Percentiles rank a stretch among this genome's conserved stretches.
phyloP scores from a whole-genome alignment of 2,888 invertebrate genomes.

The Tachina lurida region DNA sequence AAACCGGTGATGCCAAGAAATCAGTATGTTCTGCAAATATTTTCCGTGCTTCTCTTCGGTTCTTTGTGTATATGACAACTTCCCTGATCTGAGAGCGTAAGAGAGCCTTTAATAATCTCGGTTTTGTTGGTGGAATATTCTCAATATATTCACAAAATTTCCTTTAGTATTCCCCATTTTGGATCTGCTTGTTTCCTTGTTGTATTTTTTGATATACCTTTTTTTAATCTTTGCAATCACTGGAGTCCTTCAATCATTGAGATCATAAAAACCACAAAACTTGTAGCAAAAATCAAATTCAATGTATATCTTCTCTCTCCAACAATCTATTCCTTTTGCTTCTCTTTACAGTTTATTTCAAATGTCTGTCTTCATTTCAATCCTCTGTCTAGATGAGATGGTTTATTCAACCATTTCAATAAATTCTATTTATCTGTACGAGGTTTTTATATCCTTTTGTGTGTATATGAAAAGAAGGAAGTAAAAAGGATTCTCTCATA shows the following conservation, averaged over 20 bases:
- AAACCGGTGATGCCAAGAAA: no score
- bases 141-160: no score
- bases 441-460: constrained; percentile 29
- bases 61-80: no score
- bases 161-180: no score
- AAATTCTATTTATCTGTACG: constrained; percentile 61
- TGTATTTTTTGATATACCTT: no score
- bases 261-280: not conserved
- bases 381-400: constrained; percentile 39
- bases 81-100: no score
- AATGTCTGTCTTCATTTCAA: constrained; percentile 17
- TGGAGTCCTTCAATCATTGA: not conserved
- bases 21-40: no score
- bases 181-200: no score
- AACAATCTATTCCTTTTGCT: not conserved
- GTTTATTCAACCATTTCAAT: constrained; percentile 61
- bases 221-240: no score
- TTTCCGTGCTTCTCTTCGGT: no score
- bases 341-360: constrained; percentile 2
- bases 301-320: not conserved
- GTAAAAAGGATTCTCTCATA: not conserved
- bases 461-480: not conserved
- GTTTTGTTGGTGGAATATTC: no score
- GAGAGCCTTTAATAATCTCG: no score
- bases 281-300: not conserved